A percentile compares a stretch with the other conserved stretches of the same genome.
Evolutionary conservation across 2,113 vertebrate species (phyloP).

Genomic region (Tupaia tana): DNA sequence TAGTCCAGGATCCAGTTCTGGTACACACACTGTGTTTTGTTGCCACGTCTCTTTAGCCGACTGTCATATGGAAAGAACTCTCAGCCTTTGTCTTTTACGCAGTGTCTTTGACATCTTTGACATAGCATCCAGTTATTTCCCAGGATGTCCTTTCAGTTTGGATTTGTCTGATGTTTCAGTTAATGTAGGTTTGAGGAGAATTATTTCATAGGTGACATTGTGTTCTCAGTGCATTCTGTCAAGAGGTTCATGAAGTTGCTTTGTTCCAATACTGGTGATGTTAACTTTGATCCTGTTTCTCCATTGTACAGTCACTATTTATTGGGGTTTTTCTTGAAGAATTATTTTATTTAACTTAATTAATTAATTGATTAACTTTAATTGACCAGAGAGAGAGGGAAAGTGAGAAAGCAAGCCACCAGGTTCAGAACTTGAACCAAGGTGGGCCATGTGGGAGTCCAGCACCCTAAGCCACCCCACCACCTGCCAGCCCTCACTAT

Average conservation of each 20-base stretch:
- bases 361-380: no score
- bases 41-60: not conserved
- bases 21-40: not conserved
- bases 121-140: no score
- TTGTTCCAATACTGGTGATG: not conserved
- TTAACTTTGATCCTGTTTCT: not conserved
- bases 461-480: no score
- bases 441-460: no score
- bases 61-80: not conserved
- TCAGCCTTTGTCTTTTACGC: not conserved
- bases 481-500: not conserved
- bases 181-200: not conserved
- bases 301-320: not conserved
- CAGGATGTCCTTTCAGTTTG: not conserved
- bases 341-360: not conserved
- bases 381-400: no score
- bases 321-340: not conserved
- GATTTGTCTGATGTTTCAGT: not conserved
- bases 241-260: fast-evolving
- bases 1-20: no score
- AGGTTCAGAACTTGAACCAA: no score
- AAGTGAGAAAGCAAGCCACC: no score
- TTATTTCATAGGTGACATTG: fast-evolving
- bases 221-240: not conserved
- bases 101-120: not conserved